Evolutionary conservation across 2,888 invertebrate genomes (phyloP).

Genomic region (Malacosoma neustria): DNA sequence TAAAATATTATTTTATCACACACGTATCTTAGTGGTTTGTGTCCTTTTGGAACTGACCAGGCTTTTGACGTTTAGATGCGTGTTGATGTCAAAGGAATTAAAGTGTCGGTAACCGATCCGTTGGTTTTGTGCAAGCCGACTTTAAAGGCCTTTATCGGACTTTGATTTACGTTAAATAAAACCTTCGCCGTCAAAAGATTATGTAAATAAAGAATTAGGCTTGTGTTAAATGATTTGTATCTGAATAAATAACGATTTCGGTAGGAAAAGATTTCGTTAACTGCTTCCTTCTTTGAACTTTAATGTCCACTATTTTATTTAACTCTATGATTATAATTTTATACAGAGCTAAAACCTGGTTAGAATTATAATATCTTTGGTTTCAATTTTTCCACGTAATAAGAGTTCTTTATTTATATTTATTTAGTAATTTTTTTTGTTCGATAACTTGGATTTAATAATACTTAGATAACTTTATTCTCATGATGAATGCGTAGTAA

Average conservation of each 20-base stretch:
- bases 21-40: slow-evolving; percentile 12
- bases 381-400: too few relatives aligned
- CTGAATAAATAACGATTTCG: neutral
- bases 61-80: slow-evolving; percentile 42
- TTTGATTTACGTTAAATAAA: slow-evolving; percentile 56
- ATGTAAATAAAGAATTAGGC: slow-evolving; percentile 18
- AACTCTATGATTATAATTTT: too few relatives aligned
- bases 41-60: slow-evolving; percentile 16
- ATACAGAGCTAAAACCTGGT: too few relatives aligned
- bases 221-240: neutral
- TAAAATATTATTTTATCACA: neutral
- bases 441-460: too few relatives aligned
- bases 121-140: slow-evolving; percentile 59
- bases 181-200: slow-evolving; percentile 43
- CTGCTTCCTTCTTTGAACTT: neutral
- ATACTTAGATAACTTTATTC: too few relatives aligned
- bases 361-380: too few relatives aligned
- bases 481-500: too few relatives aligned
- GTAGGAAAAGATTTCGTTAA: neutral
- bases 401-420: too few relatives aligned
- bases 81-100: slow-evolving; percentile 68
- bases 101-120: slow-evolving; percentile 59
- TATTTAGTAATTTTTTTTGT: too few relatives aligned
- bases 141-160: slow-evolving; percentile 33
- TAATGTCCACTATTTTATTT: too few relatives aligned